Conservation (phyloP, 1,140 invertebrate genomes). For the Galleria mellonella region DNA sequence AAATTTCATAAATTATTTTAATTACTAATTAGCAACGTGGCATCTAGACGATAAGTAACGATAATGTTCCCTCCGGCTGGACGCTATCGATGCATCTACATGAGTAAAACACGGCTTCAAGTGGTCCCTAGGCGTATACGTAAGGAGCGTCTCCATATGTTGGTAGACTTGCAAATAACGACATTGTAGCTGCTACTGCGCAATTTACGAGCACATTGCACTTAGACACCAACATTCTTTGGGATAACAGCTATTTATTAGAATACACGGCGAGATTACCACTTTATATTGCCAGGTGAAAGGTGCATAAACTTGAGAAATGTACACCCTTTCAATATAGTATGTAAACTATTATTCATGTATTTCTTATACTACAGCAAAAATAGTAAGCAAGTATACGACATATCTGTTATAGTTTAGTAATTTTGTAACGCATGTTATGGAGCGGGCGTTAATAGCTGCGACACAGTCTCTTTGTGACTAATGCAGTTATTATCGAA, state of each 20-base stretch:
- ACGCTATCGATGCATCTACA: conserved; percentile 13
- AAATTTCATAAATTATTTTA: conserved; percentile 8
- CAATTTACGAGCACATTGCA: neutral
- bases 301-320: no score
- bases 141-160: neutral
- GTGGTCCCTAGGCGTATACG: neutral
- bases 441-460: no score
- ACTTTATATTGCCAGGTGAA: no score
- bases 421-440: no score
- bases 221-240: neutral
- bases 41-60: conserved; percentile 5
- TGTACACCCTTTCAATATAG: no score
- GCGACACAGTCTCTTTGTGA: no score
- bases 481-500: no score
- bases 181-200: neutral
- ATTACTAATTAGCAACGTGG: conserved; percentile 28
- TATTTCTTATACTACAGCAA: no score
- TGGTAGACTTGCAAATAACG: neutral
- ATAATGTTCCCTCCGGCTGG: conserved; percentile 3
- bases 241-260: neutral
- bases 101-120: conserved; percentile 8
- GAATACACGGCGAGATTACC: no score
- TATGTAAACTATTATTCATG: no score
- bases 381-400: no score
- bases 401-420: no score